Evolutionary conservation across 2,888 invertebrate species (phyloP).

Genomic region (Salticus scenicus): DNA sequence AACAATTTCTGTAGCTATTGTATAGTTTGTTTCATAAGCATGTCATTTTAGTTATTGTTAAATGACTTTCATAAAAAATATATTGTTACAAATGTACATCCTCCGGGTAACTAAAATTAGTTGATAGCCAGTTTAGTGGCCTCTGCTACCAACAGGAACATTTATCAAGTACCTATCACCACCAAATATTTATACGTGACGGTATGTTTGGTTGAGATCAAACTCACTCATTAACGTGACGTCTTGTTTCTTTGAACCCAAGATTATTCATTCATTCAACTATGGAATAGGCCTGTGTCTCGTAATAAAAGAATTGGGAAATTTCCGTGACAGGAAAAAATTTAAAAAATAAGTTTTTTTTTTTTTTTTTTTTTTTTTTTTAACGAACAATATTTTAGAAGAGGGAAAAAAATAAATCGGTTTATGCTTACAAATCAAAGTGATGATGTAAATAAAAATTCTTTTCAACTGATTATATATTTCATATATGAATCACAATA

Average conservation of each 20-base stretch:
- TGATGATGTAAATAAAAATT: no score
- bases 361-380: no score
- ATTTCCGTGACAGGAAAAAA: constrained; percentile 2
- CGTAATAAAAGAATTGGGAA: constrained; percentile 8
- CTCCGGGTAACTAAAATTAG: constrained; percentile 17
- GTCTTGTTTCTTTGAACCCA: background rate
- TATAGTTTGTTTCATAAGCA: no score
- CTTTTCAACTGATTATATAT: no score
- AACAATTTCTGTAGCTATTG: no score
- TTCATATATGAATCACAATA: no score
- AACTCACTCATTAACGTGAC: background rate
- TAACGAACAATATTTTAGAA: no score
- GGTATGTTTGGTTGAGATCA: background rate
- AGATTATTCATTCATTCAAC: background rate
- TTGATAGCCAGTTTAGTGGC: constrained; percentile 22
- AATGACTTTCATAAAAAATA: background rate
- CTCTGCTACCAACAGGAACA: background rate
- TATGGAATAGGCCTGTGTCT: background rate
- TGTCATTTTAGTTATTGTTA: no score
- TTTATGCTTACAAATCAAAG: no score
- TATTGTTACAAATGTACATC: constrained; percentile 21
- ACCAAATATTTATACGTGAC: constrained; percentile 21
- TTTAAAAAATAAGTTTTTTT: no score
- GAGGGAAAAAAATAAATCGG: no score
- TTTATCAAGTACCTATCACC: constrained; percentile 22